phyloP scores from a whole-genome alignment of 2,888 invertebrate species.

The Amphipoea lucens region DNA sequence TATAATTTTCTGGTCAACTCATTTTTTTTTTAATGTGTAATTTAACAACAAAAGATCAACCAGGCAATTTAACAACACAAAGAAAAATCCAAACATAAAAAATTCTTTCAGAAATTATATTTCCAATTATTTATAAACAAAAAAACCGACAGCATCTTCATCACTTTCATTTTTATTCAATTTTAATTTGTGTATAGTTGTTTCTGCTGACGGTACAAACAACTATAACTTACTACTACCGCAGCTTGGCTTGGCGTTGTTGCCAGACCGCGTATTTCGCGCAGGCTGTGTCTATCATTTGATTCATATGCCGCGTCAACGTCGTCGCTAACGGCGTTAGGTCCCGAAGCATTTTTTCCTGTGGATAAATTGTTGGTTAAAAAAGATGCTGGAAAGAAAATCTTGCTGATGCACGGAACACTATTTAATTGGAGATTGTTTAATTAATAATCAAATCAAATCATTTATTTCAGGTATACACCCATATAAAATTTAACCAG shows the following conservation, averaged over 20 bases:
- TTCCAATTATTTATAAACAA: constrained; percentile 9
- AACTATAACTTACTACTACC: constrained; percentile 79
- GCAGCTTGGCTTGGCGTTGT: constrained; percentile 91
- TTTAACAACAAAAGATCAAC: not conserved
- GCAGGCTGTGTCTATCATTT: constrained; percentile 95
- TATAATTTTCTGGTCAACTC: not conserved
- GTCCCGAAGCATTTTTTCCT: constrained; percentile 95
- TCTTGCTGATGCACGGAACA: not conserved
- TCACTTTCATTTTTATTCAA: constrained; percentile 1
- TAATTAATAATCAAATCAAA: not conserved
- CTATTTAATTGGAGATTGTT: not conserved
- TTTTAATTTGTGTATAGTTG: constrained; percentile 2
- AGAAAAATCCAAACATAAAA: constrained; percentile 1
- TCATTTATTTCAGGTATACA: too few species aligned
- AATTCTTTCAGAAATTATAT: constrained; percentile 25
- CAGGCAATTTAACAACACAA: not conserved
- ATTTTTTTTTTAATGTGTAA: not conserved
- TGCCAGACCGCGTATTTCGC: constrained; percentile 97
- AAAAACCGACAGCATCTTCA: constrained; percentile 20
- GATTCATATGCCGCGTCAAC: constrained; percentile 96
- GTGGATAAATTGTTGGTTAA: constrained; percentile 26
- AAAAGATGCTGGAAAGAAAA: not conserved
- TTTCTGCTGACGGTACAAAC: constrained; percentile 66
- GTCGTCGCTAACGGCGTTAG: constrained; percentile 95
- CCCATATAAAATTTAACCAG: too few species aligned